Base-by-base conservation (phyloP, 1,140 invertebrate genomes). In the Mycetomoellerius zeteki region DNA sequence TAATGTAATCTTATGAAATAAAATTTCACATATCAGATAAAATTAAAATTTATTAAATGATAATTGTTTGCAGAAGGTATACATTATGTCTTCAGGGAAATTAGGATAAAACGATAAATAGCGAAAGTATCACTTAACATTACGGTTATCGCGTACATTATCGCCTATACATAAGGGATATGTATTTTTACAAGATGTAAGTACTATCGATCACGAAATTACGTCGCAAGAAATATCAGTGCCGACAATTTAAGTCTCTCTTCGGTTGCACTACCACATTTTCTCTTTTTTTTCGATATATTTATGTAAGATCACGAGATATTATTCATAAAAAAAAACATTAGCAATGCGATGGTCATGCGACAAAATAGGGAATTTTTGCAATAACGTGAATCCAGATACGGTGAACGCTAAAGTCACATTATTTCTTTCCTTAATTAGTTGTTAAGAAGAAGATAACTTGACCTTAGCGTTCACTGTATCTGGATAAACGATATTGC, bases 141-240 rank as follows among this genome's bases (percentile, higher is more conserved):
- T 52, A 60, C 24, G 27, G 37, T 73, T 84, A 73, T 47, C 69
- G 24, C 24, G 24, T 52, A 60, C 24, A 30, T 73, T 60, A 73
- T 5, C 37, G 19, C 47, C 54, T 71, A 14, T 78, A 19, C 50
- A 52, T 50, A 84, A 75, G 78, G 50, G 64, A 43, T 19, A 24
- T 19, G 69, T 84, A 84, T 75, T 84, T 84, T 75, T 84, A 75
- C 33, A 84, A 56, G 43, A 19, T 75, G 19, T 56, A 50, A 50
- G 52, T 75, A 62, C 69, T 69, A 84, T 84, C 80, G 80, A 84
- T 84, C 69, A 84, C 54, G 54, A 73, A 84, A 84, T 84, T 84
- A 84, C 69, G 54, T 27, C 43, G 80, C 62, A 75, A 75, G 69
- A 60, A 73, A 30, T 62, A 75, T 75, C 43, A 75, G 24, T 75